Evolutionary conservation across 2,797 vertebrate genomes (phyloP), one percentile per base, ranked within the genome.

Genomic region (Dryobates pubescens): DNA sequence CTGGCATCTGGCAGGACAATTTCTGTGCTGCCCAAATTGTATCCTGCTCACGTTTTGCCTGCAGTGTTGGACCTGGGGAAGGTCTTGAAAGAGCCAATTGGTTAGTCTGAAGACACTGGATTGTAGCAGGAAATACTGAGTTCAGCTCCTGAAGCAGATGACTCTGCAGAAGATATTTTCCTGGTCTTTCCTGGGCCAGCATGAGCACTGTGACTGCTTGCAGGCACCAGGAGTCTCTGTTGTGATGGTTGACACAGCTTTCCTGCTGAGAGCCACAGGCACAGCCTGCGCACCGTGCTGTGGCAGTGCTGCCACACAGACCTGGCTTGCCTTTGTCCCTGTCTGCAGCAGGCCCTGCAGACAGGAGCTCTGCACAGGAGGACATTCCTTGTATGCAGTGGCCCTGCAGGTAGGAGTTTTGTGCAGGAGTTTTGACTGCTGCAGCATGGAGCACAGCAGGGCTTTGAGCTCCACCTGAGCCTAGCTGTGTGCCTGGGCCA

Each of bases 211-310:
- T 74, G 49, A 5, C 19, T 36, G 61, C 36, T 53, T 43, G 47
- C 41, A n/a, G 65, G 27, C 61, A 58, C 71, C 76, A 59, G 64
- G 56, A 69, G 30, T 30, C 22, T 51, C 23, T 26, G 29, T 13
- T 10, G 43, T 4, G 53, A 9, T 0, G 4, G 59, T 2, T 62
- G 36, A 9, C 47, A 7, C 0, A 1, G 26, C 47, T n/a, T n/a
- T 14, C 11, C 68, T 26, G 58, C 57, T 3, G 63, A 7, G 45
- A 47, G 63, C 73, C 3, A 1, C 27, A 30, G 1, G 2, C 14
- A 0, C 23, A 10, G 43, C 57, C n/a, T 2, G 3, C 45, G 71
- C 76, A 13, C n/a, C 2, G 3, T 1, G 10, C 71, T 11, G 36
- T 5, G 41, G 5, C 61, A 3, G 27, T 7, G 67, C 87, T 41